Evolutionary conservation across 2,113 vertebrate genomes (phyloP).

Genomic region (Hystrix brachyura): DNA sequence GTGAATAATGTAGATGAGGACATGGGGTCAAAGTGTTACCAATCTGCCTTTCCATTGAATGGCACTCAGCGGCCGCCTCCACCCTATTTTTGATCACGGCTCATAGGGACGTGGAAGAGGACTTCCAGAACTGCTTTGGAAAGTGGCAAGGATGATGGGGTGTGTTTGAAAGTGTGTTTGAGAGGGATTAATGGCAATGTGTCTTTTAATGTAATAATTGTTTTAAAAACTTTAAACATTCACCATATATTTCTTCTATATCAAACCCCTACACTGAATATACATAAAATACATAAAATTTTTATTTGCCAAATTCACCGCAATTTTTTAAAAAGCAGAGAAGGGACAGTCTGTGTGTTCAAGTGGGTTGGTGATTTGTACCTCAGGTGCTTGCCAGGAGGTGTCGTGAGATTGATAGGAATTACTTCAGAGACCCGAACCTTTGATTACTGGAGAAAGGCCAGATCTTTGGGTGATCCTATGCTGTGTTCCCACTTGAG

Average conservation of each 20-base stretch:
- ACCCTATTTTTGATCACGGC: not conserved
- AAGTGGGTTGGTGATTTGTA: not conserved
- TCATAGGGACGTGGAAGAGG: not conserved
- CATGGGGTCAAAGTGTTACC: rapidly evolving
- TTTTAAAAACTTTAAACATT: not conserved
- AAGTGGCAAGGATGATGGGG: not conserved
- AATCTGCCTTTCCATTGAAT: not conserved
- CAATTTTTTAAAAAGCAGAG: not conserved
- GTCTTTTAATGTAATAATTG: not conserved
- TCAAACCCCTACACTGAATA: not conserved
- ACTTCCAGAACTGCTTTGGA: not conserved
- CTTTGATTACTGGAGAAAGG: not conserved
- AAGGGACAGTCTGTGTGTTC: not conserved
- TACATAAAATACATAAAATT: not conserved
- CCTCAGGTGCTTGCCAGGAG: not conserved
- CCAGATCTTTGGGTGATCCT: not conserved
- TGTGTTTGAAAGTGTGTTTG: not conserved
- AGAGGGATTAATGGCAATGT: not conserved
- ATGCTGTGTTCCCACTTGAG: not conserved
- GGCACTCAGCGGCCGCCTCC: not conserved
- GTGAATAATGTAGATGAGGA: not conserved
- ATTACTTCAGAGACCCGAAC: not conserved
- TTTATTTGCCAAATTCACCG: not conserved
- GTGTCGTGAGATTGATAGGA: not conserved
- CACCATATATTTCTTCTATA: not conserved